Percentiles rank a stretch among this genome's conserved stretches.
Evolutionary conservation across 2,888 invertebrate genomes (phyloP).

Genomic region (Sericinus montela): DNA sequence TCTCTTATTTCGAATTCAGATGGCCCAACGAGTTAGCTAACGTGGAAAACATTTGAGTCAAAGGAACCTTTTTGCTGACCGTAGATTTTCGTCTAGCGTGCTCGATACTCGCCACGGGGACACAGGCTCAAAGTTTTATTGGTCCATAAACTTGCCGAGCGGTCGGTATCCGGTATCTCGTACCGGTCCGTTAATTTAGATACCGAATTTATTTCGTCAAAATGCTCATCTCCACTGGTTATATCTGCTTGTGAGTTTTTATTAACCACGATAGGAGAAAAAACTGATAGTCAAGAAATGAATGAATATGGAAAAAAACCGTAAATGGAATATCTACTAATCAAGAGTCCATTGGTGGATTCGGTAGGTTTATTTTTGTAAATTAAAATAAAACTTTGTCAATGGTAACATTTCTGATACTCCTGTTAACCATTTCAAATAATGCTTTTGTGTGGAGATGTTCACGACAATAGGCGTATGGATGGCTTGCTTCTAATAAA

Average conservation of each 20-base stretch:
- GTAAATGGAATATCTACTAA: background rate
- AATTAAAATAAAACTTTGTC: no score
- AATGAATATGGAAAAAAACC: background rate
- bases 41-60: no score
- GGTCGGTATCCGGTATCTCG: constrained; percentile 51
- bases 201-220: constrained; percentile 53
- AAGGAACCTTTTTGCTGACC: constrained; percentile 36
- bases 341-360: no score
- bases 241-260: constrained; percentile 21
- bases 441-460: no score
- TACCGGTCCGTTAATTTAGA: constrained; percentile 46
- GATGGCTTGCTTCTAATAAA: no score
- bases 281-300: constrained; percentile 13
- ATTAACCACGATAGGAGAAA: constrained; percentile 16
- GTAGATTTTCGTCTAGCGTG: constrained; percentile 30
- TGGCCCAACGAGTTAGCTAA: no score
- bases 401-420: no score
- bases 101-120: constrained; percentile 48
- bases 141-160: constrained; percentile 52
- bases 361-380: no score
- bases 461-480: no score
- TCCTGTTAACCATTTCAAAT: no score
- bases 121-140: constrained; percentile 61
- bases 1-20: no score
- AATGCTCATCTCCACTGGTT: constrained; percentile 39